Conservation (phyloP, 2,797 vertebrate genomes). For the Tokudaia muenninki region DNA sequence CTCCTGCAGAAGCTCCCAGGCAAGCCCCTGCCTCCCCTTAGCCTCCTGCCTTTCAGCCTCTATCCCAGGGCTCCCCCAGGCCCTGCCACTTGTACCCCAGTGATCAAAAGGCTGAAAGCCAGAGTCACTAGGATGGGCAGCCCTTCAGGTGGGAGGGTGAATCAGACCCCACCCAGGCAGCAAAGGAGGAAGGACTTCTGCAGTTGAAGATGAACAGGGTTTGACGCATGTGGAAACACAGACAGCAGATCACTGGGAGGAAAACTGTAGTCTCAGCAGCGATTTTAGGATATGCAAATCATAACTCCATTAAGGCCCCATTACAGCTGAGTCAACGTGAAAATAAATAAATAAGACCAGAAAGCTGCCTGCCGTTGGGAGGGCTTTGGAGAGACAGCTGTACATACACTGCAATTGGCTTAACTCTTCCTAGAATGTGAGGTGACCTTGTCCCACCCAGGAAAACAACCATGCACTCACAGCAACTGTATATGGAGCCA, state of each 20-base stretch:
- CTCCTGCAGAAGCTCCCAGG: not conserved
- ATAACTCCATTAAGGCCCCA: conserved; percentile 64
- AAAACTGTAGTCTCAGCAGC: conserved; percentile 75
- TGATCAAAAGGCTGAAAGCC: not conserved
- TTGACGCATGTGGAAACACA: conserved; percentile 63
- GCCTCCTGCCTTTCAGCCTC: not conserved
- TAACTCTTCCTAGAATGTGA: conserved; percentile 47
- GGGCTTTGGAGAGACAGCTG: conserved; percentile 17
- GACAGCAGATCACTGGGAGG: conserved; percentile 47
- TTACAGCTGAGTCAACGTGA: conserved; percentile 44
- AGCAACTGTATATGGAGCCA: not conserved
- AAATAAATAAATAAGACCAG: conserved; percentile 77
- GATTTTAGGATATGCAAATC: conserved; percentile 73
- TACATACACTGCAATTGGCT: not conserved
- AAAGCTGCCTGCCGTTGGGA: conserved; percentile 28
- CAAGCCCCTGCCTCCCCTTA: not conserved
- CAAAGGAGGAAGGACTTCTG: not conserved
- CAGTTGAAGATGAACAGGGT: conserved; percentile 16
- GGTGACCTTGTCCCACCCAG: not conserved
- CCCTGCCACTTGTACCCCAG: not conserved
- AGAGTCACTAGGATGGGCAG: not conserved
- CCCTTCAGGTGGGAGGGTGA: not conserved
- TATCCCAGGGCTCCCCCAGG: not conserved
- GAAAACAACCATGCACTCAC: conserved; percentile 16
- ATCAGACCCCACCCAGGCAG: not conserved